Conservation (phyloP, 1,140 invertebrate species). For the Nephila pilipes region DNA sequence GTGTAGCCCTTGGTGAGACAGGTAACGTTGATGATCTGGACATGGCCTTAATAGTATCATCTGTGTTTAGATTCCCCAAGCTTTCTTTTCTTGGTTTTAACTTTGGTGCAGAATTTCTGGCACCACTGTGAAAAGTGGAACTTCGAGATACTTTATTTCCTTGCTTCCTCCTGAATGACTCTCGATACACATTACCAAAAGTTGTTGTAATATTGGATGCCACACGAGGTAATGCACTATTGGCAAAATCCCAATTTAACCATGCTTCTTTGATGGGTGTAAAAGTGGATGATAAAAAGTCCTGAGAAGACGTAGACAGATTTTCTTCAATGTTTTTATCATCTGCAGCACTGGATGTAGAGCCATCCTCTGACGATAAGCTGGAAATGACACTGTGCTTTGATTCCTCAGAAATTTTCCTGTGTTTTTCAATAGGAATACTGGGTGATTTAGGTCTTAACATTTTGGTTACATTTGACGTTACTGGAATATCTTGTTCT, state of each 20-base stretch:
- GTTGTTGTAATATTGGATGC: constrained; percentile 69
- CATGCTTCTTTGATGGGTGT: constrained; percentile 78
- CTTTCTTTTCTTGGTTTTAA: constrained; percentile 63
- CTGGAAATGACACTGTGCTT: constrained; percentile 46
- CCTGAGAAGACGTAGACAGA: constrained; percentile 35
- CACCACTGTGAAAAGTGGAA: constrained; percentile 77
- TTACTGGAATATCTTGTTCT: constrained; percentile 43
- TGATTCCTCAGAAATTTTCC: constrained; percentile 63
- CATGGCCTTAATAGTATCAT: constrained; percentile 35
- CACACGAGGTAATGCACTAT: constrained; percentile 42
- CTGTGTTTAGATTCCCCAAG: not conserved
- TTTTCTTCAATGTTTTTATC: constrained; percentile 18
- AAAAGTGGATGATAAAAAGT: constrained; percentile 75
- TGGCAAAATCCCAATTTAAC: constrained; percentile 71
- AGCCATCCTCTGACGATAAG: constrained; percentile 57
- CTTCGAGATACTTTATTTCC: constrained; percentile 77
- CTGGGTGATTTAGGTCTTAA: constrained; percentile 80
- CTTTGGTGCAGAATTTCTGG: constrained; percentile 59
- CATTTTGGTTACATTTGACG: not conserved
- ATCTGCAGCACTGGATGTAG: constrained; percentile 30
- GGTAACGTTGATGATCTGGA: constrained; percentile 77
- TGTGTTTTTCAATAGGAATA: constrained; percentile 83
- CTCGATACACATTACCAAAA: constrained; percentile 67
- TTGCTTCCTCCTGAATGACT: constrained; percentile 58
- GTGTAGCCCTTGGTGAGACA: not conserved